Evolutionary conservation across 2,888 invertebrate species (phyloP).

Genomic region (Amphipoea lucens): DNA sequence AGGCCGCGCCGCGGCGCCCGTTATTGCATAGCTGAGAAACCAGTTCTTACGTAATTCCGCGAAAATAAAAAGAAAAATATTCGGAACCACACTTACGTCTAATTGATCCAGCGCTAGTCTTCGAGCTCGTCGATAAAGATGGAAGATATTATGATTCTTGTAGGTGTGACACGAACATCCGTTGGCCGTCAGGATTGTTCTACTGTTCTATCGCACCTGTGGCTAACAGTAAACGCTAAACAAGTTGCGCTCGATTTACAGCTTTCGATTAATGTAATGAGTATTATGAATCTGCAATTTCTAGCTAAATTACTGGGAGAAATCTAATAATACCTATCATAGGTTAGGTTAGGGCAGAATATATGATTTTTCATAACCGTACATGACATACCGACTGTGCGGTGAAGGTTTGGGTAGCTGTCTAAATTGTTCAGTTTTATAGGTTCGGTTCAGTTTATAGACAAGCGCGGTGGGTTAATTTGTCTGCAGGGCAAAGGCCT

Average conservation of each 20-base stretch:
- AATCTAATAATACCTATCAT: background rate
- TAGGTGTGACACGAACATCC: slow-evolving; percentile 9
- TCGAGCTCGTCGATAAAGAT: slow-evolving; percentile 11
- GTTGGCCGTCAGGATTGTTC: background rate
- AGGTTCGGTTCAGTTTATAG: too few species aligned
- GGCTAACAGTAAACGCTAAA: background rate
- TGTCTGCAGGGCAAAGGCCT: too few species aligned
- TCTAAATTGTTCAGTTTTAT: background rate
- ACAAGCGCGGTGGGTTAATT: too few species aligned
- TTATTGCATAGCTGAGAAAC: slow-evolving; percentile 31
- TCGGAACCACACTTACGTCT: background rate
- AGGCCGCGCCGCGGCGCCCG: slow-evolving; percentile 14
- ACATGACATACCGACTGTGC: background rate
- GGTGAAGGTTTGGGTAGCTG: background rate
- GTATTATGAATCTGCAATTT: background rate
- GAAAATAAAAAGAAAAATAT: slow-evolving; percentile 23
- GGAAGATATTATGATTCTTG: slow-evolving; percentile 7
- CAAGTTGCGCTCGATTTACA: background rate
- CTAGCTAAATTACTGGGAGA: background rate
- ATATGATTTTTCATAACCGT: background rate
- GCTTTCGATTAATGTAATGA: background rate
- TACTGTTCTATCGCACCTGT: background rate
- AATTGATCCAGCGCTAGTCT: slow-evolving; percentile 24
- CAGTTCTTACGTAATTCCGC: slow-evolving; percentile 36
- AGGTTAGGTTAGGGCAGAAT: background rate